phyloP scores from a whole-genome alignment of 2,113 vertebrate species.

The Cervus canadensis region DNA sequence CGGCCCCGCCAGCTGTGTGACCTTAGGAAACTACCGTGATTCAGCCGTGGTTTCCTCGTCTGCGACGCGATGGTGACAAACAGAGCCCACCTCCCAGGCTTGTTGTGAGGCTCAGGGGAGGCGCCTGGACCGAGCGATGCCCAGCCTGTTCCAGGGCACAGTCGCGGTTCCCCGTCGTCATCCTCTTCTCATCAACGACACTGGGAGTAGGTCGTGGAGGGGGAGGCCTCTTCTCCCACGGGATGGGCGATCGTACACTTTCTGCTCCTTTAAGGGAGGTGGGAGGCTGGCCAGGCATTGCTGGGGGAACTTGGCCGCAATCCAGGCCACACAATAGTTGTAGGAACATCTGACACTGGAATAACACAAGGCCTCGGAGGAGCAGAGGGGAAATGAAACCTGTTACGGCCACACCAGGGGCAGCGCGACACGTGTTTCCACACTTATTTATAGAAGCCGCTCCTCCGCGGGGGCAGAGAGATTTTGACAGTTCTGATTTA shows the following conservation, averaged over 20 bases:
- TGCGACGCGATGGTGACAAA: rapidly evolving
- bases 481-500: neutral
- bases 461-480: neutral
- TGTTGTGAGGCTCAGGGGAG: neutral
- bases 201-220: rapidly evolving
- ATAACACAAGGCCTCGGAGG: conserved; percentile 16
- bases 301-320: conserved; percentile 1
- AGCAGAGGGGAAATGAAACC: neutral
- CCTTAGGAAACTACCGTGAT: rapidly evolving
- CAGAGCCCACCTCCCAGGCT: rapidly evolving
- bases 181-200: neutral
- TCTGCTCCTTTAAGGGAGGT: neutral
- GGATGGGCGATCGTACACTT: rapidly evolving
- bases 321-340: conserved; percentile 38
- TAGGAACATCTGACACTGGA: conserved; percentile 3
- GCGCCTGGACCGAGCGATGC: neutral
- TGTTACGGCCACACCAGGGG: neutral
- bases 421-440: neutral
- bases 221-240: neutral
- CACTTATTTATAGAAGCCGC: conserved; percentile 28
- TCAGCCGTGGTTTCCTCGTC: neutral
- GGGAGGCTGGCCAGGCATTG: neutral
- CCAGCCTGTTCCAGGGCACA: rapidly evolving
- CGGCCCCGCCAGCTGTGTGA: rapidly evolving
- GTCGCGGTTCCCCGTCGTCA: rapidly evolving